Evolutionary conservation across 1,140 invertebrate species (phyloP).

Genomic region (Drosophila tsacasi): DNA sequence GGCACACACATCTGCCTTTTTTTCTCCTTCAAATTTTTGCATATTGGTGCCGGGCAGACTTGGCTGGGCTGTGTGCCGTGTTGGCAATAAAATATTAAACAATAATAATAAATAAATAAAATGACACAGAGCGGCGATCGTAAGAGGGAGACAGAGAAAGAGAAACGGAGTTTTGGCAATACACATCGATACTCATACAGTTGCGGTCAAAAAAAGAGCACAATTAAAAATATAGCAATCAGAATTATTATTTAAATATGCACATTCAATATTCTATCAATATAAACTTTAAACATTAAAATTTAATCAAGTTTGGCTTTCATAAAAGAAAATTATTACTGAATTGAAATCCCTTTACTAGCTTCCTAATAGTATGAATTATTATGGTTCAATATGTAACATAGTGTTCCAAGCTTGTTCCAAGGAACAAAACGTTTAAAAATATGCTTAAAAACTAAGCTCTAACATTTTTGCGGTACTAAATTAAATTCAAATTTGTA

Average conservation of each 20-base stretch:
- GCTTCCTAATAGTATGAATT: too few species aligned
- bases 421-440: too few species aligned
- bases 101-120: conserved; percentile 69
- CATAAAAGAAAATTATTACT: too few species aligned
- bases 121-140: conserved; percentile 38
- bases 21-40: conserved; percentile 68
- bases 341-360: too few species aligned
- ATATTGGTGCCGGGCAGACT: conserved; percentile 53
- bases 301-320: too few species aligned
- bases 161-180: conserved; percentile 35
- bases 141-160: neutral
- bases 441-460: too few species aligned
- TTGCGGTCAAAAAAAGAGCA: conserved; percentile 13
- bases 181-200: conserved; percentile 24
- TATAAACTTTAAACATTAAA: too few species aligned
- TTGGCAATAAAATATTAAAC: conserved; percentile 64
- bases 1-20: conserved; percentile 67
- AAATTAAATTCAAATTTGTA: too few species aligned
- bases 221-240: neutral
- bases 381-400: too few species aligned
- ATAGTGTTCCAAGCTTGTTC: too few species aligned
- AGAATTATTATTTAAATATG: neutral
- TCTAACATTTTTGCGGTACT: too few species aligned
- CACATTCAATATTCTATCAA: too few species aligned
- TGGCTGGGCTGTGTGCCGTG: conserved; percentile 43